These are phyloP conservation scores for Stenchaetothrips biformis DNA, from an alignment of 2,888 invertebrate species.

Conservation along the genomic window DNA sequence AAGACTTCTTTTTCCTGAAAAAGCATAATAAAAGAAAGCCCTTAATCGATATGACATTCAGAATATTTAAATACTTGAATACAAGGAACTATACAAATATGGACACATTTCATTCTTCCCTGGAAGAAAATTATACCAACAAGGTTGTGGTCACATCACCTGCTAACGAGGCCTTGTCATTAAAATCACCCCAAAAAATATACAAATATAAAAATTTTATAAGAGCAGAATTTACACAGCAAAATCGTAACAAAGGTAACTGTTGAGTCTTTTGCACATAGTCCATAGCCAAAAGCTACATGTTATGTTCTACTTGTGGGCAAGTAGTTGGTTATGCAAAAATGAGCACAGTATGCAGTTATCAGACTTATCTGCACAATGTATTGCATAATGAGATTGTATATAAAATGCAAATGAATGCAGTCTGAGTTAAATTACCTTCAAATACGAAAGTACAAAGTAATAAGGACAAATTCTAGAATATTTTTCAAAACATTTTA, in stretches of 20 bases:
- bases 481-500: not conserved
- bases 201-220: constrained; percentile 5
- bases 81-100: constrained; percentile 24
- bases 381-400: not conserved
- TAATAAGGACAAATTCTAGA: not conserved
- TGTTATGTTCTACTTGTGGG: not conserved
- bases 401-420: constrained; percentile 19
- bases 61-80: constrained; percentile 15
- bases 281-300: not conserved
- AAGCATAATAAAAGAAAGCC: constrained; percentile 3
- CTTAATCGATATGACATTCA: not conserved
- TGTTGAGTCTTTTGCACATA: not conserved
- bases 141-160: not conserved
- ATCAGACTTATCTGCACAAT: constrained; percentile 1
- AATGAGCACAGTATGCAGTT: constrained; percentile 12
- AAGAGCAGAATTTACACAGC: not conserved
- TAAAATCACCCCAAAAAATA: not conserved
- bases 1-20: not conserved
- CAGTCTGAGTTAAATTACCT: not conserved
- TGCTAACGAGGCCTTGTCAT: not conserved
- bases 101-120: constrained; percentile 9
- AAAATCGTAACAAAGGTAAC: not conserved
- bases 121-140: constrained; percentile 1
- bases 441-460: not conserved
- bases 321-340: constrained; percentile 17